Evolutionary conservation across 2,113 vertebrate species (phyloP), one percentile per base, ranked within the genome.

Genomic region (Odocoileus hemionus): DNA sequence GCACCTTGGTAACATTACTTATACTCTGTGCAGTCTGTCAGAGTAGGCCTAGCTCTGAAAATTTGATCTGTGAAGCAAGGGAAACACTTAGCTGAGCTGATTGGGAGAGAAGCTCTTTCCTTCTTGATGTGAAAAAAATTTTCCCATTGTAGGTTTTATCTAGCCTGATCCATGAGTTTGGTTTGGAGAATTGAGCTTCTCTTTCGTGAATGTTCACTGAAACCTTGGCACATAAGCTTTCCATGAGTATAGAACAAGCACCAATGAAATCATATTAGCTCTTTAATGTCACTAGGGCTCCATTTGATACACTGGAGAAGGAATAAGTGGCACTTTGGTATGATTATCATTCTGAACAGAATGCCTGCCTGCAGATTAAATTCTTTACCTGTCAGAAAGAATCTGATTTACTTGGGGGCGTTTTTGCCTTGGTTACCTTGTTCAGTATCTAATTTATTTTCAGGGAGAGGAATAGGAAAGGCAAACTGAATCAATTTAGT

Each of bases 401-500:
- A 57, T 84, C 76, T 83, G 89, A 92, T 89, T 93, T 78, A 94
- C 86, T 54, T 94, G 79, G 58, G 52, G 82, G 23, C 10, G 8
- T 86, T 96, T 67, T 50, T 95, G 54, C 84, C 86, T 96, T 90
- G 14, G 57, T 89, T 94, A 96, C 93, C 87, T 97, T 96, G 54
- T 94, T 94, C 33, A 15, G 26, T 93, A 21, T 85, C 95, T 97
- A n/a, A 88, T 95, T 86, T 97, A 79, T 95, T 90, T 91, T 78
- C 45, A 76, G 45, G 43, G 30, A 89, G 10, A 57, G 43, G 33
- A 96, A 85, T n/a, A 94, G 45, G 47, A 95, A 95, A 86, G 23
- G 5, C 57, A 95, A 14, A 86, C 70, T 95, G 78, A 43, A 33
- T 84, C 57, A 84, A 54, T 76, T 78, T 94, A 85, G 15, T 83